Evolutionary conservation across 2,113 vertebrate species (phyloP).

Genomic region (Choloepus hoffmanni): DNA sequence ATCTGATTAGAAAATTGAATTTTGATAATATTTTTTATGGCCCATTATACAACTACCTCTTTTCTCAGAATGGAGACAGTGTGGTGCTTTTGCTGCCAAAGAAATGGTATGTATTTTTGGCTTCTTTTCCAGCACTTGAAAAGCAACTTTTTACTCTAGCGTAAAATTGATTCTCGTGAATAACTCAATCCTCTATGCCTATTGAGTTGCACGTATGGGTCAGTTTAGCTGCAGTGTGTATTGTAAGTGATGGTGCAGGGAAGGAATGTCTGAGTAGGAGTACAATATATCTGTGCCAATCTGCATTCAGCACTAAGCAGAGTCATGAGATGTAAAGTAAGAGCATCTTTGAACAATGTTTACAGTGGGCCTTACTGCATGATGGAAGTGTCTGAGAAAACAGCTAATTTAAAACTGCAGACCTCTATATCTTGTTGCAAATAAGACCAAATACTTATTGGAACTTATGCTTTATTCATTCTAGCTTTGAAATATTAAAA

Average conservation of each 20-base stretch:
- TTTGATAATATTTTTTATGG: background rate
- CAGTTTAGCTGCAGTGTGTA: background rate
- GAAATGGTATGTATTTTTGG: conserved; percentile 32
- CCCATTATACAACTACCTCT: background rate
- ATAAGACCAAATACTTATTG: conserved; percentile 15
- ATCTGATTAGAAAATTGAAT: conserved; percentile 16
- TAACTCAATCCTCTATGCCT: conserved; percentile 68
- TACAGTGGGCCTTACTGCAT: background rate
- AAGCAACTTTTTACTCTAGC: conserved; percentile 60
- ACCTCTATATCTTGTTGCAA: background rate
- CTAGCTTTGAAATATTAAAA: conserved; percentile 47
- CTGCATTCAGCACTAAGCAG: background rate
- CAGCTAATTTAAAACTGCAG: background rate
- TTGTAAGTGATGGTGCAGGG: background rate
- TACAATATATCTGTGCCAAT: background rate
- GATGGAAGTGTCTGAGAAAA: background rate
- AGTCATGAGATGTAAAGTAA: background rate
- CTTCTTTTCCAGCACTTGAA: background rate
- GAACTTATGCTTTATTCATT: conserved; percentile 70
- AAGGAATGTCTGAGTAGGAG: conserved; percentile 53
- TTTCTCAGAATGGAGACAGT: conserved; percentile 56
- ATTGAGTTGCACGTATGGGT: background rate
- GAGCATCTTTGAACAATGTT: background rate
- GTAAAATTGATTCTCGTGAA: conserved; percentile 72
- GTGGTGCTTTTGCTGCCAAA: conserved; percentile 27